Conservation (phyloP, 92 coral and sea anemone genomes). For the Desmophyllum pertusum region DNA sequence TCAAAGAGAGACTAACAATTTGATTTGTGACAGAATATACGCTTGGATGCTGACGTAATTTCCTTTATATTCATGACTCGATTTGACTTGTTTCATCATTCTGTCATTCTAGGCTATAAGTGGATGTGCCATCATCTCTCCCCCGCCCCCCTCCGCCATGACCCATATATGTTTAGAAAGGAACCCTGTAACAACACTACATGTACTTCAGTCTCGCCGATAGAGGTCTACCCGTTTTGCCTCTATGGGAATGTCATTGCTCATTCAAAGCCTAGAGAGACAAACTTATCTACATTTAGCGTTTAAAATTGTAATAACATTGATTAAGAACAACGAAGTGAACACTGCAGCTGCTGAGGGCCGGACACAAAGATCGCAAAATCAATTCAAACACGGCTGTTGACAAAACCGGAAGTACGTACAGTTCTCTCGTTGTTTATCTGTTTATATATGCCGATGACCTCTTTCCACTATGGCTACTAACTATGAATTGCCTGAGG, state of each 20-base stretch:
- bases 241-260: background rate
- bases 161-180: no score
- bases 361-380: background rate
- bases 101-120: background rate
- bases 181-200: no score
- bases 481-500: conserved; percentile 47
- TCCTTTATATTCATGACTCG: background rate
- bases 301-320: background rate
- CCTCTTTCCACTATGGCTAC: background rate
- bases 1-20: background rate
- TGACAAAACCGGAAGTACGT: background rate
- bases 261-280: background rate
- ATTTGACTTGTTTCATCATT: background rate
- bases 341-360: background rate
- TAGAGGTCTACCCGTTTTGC: background rate
- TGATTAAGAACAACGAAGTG: background rate
- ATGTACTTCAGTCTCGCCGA: background rate
- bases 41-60: no score
- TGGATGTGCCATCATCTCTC: no score
- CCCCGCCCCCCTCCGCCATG: no score
- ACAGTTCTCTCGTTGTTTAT: background rate
- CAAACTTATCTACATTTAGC: background rate
- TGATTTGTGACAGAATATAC: background rate
- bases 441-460: background rate
- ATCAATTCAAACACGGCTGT: background rate